Base-by-base conservation (phyloP, 35 echinoderm and acorn worm species). In the Hemicentrotus pulcherrimus region DNA sequence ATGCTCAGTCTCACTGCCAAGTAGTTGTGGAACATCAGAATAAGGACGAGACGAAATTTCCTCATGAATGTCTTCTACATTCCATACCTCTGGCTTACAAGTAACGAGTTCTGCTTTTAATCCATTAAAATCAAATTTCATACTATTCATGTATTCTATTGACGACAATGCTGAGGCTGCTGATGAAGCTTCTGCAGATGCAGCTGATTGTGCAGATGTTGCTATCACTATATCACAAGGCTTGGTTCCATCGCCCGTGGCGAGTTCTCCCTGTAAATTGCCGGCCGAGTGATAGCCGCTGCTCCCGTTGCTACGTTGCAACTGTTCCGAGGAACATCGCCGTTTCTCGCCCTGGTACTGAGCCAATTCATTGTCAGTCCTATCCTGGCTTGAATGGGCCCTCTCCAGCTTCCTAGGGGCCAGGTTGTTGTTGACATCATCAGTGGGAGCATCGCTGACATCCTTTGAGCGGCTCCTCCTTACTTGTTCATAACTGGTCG, bases 401-500 rank as follows among this genome's bases (percentile, higher is more conserved):
- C 65, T 78, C 65, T 78, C 15, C 65, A 78, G 65, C 65, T 28
- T 78, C 65, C 65, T 78, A 28, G 65, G 65, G 65, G 19, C 65
- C 65, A 78, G 65, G 4, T 78, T 78, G 65, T n/a, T 78, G 65
- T n/a, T 78, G 3, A n/a, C 65, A 28, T 78, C 65, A 28, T 78
- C 65, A n/a, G 19, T 28, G 24, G 65, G 19, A 78, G 65, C 65
- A 78, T 78, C 65, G 18, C 65, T 78, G 2, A 78, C 65, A 78
- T 78, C 65, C 65, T n/a, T 78, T 15, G 65, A 78, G 65, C 65
- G 65, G 65, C 65, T 78, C n/a, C 65, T 78, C 65, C 65, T n/a
- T 22, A 18, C 4, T 8, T n/a, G 0, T 78, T 78, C 65, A 4
- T 28, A n/a, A 7, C 65, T 78, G 65, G 65, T n/a, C 28, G 22